Percentiles rank a stretch among this genome's conserved stretches.
These are phyloP conservation scores for Camponotus fellah DNA, from an alignment of 2,888 invertebrate genomes.

Conservation along the genomic window DNA sequence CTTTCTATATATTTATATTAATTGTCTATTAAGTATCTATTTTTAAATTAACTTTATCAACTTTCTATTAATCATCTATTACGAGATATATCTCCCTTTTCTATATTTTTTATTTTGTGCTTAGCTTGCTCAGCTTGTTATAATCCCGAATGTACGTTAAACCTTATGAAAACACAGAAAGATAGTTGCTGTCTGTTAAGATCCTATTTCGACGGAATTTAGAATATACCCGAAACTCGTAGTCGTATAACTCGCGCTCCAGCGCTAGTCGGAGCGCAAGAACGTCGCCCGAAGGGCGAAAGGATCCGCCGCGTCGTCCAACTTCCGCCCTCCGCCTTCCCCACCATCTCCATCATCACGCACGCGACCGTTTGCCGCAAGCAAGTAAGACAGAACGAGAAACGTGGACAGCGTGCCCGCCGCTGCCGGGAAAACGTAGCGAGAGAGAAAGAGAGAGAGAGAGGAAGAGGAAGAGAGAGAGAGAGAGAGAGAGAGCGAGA, in stretches of 20 bases:
- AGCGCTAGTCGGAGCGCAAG: conserved; percentile 65
- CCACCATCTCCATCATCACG: conserved; percentile 74
- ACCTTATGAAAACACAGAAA: neutral
- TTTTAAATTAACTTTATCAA: neutral
- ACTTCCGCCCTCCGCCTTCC: conserved; percentile 65
- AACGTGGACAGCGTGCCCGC: conserved; percentile 54
- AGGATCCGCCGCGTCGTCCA: conserved; percentile 72
- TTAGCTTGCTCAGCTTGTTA: neutral
- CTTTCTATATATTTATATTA: neutral
- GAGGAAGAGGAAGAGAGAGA: conserved; percentile 38
- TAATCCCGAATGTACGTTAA: neutral
- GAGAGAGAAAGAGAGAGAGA: conserved; percentile 39
- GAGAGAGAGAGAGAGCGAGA: conserved; percentile 31
- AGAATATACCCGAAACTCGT: conserved; percentile 25
- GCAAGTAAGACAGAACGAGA: conserved; percentile 62
- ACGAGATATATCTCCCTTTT: neutral
- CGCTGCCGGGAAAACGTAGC: conserved; percentile 41
- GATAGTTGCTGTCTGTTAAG: neutral
- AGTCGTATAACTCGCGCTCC: conserved; percentile 41
- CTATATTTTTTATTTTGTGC: neutral
- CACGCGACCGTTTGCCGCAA: conserved; percentile 78
- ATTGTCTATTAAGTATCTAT: neutral
- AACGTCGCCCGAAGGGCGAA: conserved; percentile 71
- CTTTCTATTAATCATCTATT: neutral
- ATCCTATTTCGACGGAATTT: conserved; percentile 12